A percentile compares a stretch with the other conserved stretches of the same genome.
Conservation (phyloP, 2,888 invertebrate genomes). For the Leptinotarsa haldemani region DNA sequence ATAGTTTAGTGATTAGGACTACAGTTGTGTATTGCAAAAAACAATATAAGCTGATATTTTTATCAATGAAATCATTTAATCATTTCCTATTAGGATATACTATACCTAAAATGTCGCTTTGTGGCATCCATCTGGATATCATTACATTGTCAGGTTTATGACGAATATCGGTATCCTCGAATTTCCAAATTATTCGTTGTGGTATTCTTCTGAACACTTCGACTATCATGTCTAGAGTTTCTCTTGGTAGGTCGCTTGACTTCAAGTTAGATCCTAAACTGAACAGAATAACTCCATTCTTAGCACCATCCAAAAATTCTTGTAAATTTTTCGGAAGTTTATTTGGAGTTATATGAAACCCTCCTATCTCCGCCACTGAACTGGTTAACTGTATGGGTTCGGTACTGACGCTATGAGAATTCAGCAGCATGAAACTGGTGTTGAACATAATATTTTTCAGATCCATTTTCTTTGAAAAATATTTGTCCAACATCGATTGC, state of each 20-base stretch:
- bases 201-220: conserved; percentile 71
- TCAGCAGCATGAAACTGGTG: conserved; percentile 53
- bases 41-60: no score
- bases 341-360: conserved; percentile 64
- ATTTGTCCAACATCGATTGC: conserved; percentile 49
- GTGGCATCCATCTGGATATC: conserved; percentile 54
- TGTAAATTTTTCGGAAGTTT: conserved; percentile 64
- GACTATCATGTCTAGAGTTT: conserved; percentile 68
- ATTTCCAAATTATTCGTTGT: conserved; percentile 76
- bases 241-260: conserved; percentile 68
- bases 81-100: not conserved
- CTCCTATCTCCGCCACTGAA: conserved; percentile 47
- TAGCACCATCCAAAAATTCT: conserved; percentile 67
- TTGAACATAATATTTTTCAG: conserved; percentile 51
- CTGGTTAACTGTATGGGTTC: not conserved
- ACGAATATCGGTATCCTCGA: conserved; percentile 66
- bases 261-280: conserved; percentile 72
- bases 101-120: conserved; percentile 54
- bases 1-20: no score
- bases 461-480: conserved; percentile 53
- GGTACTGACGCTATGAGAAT: conserved; percentile 67
- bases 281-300: conserved; percentile 69
- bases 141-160: conserved; percentile 61
- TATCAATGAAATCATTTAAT: no score
- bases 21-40: no score